Evolutionary conservation across 2,888 invertebrate species (phyloP).

Genomic region (Pilophorus perplexus): DNA sequence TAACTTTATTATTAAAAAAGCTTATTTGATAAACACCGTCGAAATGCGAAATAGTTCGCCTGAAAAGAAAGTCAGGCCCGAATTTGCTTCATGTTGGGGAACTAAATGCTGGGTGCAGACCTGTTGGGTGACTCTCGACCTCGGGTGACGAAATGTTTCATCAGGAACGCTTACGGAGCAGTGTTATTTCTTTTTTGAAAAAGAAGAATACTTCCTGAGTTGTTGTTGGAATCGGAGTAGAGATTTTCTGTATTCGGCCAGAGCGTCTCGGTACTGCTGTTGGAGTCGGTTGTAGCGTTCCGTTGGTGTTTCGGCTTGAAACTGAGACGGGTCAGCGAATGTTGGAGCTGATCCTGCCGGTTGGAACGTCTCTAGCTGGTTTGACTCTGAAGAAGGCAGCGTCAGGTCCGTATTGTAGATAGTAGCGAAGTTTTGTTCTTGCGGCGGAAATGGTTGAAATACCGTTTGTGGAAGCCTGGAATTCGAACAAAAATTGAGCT

Average conservation of each 20-base stretch:
- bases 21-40: no score
- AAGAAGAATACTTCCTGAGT: slow-evolving; percentile 4
- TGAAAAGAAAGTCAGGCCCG: no score
- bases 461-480: no score
- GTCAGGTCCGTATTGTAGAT: not conserved
- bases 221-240: slow-evolving; percentile 7
- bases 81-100: no score
- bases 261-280: not conserved
- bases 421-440: not conserved
- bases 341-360: not conserved
- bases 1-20: no score
- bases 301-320: slow-evolving; percentile 9
- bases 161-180: no score
- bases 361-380: not conserved
- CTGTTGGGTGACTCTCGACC: no score
- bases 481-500: no score
- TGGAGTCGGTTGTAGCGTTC: slow-evolving; percentile 1
- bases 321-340: not conserved
- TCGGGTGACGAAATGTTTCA: no score
- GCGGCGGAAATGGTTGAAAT: not conserved
- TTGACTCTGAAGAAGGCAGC: not conserved
- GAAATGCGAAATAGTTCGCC: no score
- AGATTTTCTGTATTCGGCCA: slow-evolving; percentile 17
- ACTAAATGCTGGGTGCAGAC: no score
- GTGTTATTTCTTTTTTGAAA: slow-evolving; percentile 3